A percentile compares a stretch with the other conserved stretches of the same genome.
Evolutionary conservation across 2,113 vertebrate species (phyloP).

Genomic region (Eptesicus fuscus): DNA sequence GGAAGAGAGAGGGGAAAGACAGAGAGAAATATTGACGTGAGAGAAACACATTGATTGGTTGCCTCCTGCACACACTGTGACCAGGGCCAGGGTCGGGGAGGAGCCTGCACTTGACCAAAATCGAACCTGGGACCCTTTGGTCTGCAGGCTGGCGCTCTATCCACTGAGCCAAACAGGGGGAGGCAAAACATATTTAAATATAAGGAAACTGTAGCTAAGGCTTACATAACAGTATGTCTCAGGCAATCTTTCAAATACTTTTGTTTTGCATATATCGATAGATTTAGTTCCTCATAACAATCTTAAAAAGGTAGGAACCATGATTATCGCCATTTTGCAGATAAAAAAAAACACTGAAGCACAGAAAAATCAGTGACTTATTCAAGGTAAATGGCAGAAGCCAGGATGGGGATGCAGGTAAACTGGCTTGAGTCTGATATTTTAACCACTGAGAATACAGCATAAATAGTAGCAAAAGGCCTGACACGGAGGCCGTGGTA

Average conservation of each 20-base stretch:
- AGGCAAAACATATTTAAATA: background rate
- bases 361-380: background rate
- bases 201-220: background rate
- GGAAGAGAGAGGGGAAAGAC: too few species aligned
- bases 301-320: background rate
- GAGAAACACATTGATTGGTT: too few species aligned
- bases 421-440: background rate
- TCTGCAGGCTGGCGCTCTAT: too few species aligned
- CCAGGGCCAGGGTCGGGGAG: too few species aligned
- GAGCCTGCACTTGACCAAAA: too few species aligned
- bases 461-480: background rate
- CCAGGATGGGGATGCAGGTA: background rate
- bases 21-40: too few species aligned
- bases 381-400: background rate
- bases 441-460: background rate
- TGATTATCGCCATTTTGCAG: background rate
- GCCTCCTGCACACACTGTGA: too few species aligned
- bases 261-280: background rate
- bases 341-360: background rate
- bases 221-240: background rate
- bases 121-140: too few species aligned
- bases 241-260: background rate
- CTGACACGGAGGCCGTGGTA: background rate
- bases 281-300: background rate
- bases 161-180: too few species aligned